A percentile compares a stretch with the other conserved stretches of the same genome.
Evolutionary conservation across 2,888 invertebrate species (phyloP).

Genomic region (Nasonia oneida): DNA sequence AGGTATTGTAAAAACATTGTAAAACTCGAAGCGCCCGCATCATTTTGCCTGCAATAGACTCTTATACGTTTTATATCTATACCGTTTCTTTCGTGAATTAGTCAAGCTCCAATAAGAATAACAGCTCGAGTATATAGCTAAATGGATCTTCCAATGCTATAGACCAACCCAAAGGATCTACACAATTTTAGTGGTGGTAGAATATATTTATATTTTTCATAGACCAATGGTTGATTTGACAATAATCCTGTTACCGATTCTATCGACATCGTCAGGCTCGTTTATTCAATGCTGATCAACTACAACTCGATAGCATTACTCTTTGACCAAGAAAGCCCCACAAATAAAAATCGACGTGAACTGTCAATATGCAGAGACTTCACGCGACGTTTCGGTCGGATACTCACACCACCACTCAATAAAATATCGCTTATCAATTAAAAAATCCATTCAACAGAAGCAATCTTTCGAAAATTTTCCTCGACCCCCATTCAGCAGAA

Average conservation of each 20-base stretch:
- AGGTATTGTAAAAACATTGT: conserved; percentile 26
- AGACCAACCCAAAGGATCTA: not conserved
- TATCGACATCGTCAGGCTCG: not conserved
- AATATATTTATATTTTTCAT: not conserved
- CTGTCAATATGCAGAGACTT: not conserved
- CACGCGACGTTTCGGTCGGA: not conserved
- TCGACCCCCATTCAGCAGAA: not conserved
- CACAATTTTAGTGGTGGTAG: not conserved
- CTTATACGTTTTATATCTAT: not conserved
- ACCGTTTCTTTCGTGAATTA: not conserved
- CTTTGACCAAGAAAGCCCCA: not conserved
- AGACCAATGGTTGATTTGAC: conserved; percentile 5
- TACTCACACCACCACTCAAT: not conserved
- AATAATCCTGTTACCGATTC: not conserved
- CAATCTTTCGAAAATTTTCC: not conserved
- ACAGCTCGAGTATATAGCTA: too few relatives aligned
- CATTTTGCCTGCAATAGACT: not conserved
- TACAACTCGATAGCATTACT: not conserved
- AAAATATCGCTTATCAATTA: not conserved
- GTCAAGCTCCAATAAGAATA: not conserved
- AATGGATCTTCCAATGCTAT: too few relatives aligned
- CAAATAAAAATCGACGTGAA: not conserved
- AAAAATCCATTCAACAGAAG: not conserved
- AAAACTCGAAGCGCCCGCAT: not conserved
- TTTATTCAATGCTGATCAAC: not conserved